Evolutionary conservation across 2,113 vertebrate genomes (phyloP).

Genomic region (Epinephelus cyanopodus): DNA sequence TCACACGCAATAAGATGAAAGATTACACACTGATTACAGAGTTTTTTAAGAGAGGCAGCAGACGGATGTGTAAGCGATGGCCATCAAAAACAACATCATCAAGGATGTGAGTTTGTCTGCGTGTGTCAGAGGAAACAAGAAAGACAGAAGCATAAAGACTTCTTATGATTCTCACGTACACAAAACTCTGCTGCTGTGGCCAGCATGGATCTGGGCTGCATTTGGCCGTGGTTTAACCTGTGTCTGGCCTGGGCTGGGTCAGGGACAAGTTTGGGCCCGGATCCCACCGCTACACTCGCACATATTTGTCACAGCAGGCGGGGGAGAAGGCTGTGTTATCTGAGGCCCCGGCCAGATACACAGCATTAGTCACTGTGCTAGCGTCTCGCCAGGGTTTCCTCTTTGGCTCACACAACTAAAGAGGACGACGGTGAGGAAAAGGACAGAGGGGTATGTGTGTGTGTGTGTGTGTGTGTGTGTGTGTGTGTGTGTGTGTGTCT

Average conservation of each 20-base stretch:
- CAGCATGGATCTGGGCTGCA: slow-evolving; percentile 36
- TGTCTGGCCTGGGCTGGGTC: slow-evolving; percentile 59
- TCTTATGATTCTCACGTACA: slow-evolving; percentile 26
- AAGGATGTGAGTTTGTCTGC: slow-evolving; percentile 37
- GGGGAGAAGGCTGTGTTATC: slow-evolving; percentile 81
- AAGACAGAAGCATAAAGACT: slow-evolving; percentile 24
- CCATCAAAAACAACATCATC: slow-evolving; percentile 43
- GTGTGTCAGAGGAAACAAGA: slow-evolving; percentile 48
- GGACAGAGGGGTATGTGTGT: slow-evolving; percentile 59
- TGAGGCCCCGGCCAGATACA: slow-evolving; percentile 68
- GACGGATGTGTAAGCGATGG: slow-evolving; percentile 33
- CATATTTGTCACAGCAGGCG: slow-evolving; percentile 81
- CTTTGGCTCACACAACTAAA: slow-evolving; percentile 83
- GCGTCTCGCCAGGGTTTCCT: slow-evolving; percentile 88
- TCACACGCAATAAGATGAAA: slow-evolving; percentile 44
- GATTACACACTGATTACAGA: slow-evolving; percentile 28
- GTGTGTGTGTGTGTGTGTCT: slow-evolving; percentile 10
- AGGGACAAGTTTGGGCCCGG: slow-evolving; percentile 65
- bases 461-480: slow-evolving; percentile 15
- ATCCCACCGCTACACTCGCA: slow-evolving; percentile 67
- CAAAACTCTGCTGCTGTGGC: slow-evolving; percentile 32
- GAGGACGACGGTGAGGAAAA: slow-evolving; percentile 67
- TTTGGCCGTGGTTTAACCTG: slow-evolving; percentile 59
- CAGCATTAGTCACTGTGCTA: slow-evolving; percentile 87
- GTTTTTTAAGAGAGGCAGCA: slow-evolving; percentile 18